Percentiles rank a stretch among this genome's conserved stretches.
Conservation (phyloP, 2,797 vertebrate genomes). For the Dendrocincla tyrannina region DNA sequence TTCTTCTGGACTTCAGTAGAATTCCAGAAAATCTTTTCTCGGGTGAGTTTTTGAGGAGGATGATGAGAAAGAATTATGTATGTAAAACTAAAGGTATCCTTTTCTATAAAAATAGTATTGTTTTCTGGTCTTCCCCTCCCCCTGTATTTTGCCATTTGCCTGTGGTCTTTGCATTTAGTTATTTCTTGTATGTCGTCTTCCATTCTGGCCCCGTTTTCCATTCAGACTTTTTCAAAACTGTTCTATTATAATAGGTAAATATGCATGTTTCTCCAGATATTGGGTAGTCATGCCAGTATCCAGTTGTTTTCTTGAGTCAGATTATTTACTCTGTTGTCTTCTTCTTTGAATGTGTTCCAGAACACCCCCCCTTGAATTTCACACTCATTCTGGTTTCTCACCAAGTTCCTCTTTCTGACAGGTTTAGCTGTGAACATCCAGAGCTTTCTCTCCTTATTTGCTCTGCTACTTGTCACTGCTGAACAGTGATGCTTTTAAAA, state of each 20-base stretch:
- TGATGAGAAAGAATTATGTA: background rate
- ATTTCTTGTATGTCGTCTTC: background rate
- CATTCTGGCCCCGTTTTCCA: background rate
- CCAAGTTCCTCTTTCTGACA: background rate
- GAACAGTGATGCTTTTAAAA: background rate
- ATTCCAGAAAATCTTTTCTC: background rate
- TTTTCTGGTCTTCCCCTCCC: background rate
- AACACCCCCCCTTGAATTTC: background rate
- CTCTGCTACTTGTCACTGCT: background rate
- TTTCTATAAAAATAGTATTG: background rate
- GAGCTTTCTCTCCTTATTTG: background rate
- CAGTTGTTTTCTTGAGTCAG: background rate
- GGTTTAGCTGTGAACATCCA: background rate
- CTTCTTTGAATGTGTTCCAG: background rate
- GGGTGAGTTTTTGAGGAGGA: background rate
- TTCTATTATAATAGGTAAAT: background rate
- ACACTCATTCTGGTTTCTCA: background rate
- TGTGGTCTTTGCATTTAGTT: background rate
- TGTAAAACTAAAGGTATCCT: background rate
- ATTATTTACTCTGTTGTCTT: background rate
- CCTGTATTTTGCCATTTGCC: background rate
- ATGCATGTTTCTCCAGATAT: background rate
- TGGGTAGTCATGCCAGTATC: background rate
- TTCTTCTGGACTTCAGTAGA: background rate
- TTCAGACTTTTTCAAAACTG: background rate